These are phyloP conservation scores for Trematocara macrostoma DNA, from an alignment of 2,113 vertebrate genomes.

Conservation along the genomic window DNA sequence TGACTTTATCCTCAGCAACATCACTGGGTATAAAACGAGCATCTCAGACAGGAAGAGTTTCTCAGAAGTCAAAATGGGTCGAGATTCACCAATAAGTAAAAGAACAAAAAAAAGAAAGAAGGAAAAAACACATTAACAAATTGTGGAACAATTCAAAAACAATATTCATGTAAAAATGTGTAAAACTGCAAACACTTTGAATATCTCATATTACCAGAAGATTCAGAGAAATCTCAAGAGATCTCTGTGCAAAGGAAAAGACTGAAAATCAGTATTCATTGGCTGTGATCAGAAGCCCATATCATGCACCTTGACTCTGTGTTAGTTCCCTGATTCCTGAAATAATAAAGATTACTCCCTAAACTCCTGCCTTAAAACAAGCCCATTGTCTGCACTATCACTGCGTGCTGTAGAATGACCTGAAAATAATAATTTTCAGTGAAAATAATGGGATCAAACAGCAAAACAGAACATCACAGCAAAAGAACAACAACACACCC, in stretches of 20 bases:
- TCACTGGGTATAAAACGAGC: not conserved
- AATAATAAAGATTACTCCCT: not conserved
- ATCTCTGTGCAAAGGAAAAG: not conserved
- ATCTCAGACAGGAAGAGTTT: not conserved
- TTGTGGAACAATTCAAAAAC: not conserved
- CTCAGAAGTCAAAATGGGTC: not conserved
- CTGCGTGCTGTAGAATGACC: accelerated
- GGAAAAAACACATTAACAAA: not conserved
- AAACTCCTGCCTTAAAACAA: not conserved
- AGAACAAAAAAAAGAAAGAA: not conserved
- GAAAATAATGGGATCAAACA: not conserved
- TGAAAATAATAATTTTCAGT: not conserved
- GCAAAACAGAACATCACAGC: not conserved
- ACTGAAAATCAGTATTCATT: accelerated
- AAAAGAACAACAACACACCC: not conserved
- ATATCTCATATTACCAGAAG: not conserved
- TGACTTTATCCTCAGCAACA: not conserved
- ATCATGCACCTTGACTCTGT: not conserved
- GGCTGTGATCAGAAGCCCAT: not conserved
- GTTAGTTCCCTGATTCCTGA: not conserved
- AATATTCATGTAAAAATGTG: not conserved
- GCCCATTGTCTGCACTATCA: not conserved
- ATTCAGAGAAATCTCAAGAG: not conserved
- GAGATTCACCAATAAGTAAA: not conserved
- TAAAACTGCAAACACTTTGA: not conserved